Conservation (phyloP, 2,797 vertebrate species). For the Triplophysa bombifrons region DNA sequence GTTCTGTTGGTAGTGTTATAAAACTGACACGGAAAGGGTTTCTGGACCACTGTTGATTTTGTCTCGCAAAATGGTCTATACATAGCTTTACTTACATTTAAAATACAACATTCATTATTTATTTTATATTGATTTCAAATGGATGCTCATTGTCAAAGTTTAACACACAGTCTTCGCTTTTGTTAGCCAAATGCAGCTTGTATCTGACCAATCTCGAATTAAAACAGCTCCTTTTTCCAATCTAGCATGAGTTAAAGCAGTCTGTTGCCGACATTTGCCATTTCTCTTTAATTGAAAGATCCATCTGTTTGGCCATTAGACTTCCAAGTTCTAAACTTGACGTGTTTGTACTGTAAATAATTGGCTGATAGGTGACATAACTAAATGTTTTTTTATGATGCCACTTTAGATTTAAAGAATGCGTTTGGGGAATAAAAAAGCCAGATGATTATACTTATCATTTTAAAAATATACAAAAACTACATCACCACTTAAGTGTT, state of each 20-base stretch:
- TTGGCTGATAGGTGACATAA: background rate
- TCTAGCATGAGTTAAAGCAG: background rate
- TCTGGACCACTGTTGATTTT: too few relatives aligned
- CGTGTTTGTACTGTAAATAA: slow-evolving; percentile 1
- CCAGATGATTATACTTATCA: too few relatives aligned
- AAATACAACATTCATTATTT: slow-evolving; percentile 10
- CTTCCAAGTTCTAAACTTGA: background rate
- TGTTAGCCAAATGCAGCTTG: background rate
- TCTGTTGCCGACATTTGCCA: background rate
- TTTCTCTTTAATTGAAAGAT: background rate
- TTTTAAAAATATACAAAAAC: background rate
- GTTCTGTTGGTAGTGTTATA: too few relatives aligned
- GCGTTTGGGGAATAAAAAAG: background rate
- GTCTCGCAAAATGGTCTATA: background rate
- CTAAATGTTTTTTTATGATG: background rate
- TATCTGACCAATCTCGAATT: background rate
- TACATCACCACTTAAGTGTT: background rate
- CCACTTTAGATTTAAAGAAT: background rate
- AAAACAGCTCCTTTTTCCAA: background rate
- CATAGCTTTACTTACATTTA: background rate
- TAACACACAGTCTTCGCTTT: background rate
- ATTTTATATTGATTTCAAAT: slow-evolving; percentile 16
- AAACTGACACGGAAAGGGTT: too few relatives aligned
- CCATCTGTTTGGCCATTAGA: background rate
- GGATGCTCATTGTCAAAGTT: slow-evolving; percentile 3